phyloP scores from a whole-genome alignment of 2,888 invertebrate genomes.

The Metellina segmentata region DNA sequence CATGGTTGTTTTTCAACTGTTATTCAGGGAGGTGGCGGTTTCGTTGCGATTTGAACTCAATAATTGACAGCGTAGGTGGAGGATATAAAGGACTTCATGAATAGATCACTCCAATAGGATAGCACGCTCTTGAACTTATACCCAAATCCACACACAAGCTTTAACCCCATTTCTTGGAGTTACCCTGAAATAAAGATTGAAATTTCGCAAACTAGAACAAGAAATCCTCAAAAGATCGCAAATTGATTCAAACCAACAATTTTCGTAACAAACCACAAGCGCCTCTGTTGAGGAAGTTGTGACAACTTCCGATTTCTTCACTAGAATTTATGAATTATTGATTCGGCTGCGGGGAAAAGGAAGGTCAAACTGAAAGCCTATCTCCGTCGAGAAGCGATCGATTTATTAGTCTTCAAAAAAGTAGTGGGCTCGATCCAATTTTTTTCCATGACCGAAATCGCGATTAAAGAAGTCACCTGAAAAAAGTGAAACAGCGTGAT shows the following conservation, averaged over 20 bases:
- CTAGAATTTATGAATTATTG: background rate
- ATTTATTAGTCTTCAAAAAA: no score
- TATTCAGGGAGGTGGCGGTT: background rate
- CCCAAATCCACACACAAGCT: background rate
- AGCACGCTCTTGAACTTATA: background rate
- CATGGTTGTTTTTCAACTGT: background rate
- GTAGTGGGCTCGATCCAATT: background rate
- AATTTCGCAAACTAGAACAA: no score
- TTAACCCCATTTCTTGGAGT: background rate
- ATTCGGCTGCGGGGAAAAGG: background rate
- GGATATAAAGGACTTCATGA: background rate
- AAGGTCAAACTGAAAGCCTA: background rate
- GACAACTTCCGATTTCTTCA: background rate
- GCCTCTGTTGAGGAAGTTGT: background rate
- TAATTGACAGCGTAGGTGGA: background rate
- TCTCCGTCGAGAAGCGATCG: no score
- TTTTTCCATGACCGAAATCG: slow-evolving; percentile 6
- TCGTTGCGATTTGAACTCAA: background rate
- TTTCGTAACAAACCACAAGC: background rate
- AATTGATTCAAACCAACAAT: background rate
- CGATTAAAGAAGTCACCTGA: slow-evolving; percentile 3
- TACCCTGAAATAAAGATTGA: background rate
- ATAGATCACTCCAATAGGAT: background rate
- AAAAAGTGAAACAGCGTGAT: background rate
- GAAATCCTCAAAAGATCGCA: background rate